Evolutionary conservation across 1,140 invertebrate genomes (phyloP).

Genomic region (Homarus americanus): DNA sequence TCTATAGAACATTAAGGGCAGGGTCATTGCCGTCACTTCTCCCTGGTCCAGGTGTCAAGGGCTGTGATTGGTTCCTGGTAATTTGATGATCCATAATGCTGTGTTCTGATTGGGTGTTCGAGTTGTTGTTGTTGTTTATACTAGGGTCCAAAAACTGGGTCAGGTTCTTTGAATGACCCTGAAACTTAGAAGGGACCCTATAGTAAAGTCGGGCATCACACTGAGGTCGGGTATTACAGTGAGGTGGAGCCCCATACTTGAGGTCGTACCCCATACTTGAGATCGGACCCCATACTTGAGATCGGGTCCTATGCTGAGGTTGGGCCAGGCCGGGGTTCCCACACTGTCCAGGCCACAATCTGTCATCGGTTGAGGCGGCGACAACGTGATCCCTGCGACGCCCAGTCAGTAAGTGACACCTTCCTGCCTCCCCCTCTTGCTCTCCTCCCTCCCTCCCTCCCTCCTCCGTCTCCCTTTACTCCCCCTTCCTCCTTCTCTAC

Average conservation of each 20-base stretch:
- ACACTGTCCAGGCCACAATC: constrained; percentile 13
- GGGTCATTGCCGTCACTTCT: background rate
- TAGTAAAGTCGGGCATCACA: too few species aligned
- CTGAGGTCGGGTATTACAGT: background rate
- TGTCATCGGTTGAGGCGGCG: constrained; percentile 34
- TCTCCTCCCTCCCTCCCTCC: background rate
- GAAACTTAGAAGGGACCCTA: too few species aligned
- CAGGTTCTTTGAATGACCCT: too few species aligned
- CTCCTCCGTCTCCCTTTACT: background rate
- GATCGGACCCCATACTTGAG: too few species aligned
- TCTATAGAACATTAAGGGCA: background rate
- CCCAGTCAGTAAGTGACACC: constrained; percentile 35
- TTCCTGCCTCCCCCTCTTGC: constrained; percentile 32
- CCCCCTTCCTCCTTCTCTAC: background rate
- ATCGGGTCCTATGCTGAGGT: too few species aligned
- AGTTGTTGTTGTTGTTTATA: too few species aligned
- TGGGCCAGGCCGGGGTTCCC: background rate
- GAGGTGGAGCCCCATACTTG: background rate
- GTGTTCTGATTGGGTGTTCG: background rate
- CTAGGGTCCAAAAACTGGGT: too few species aligned
- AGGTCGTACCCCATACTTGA: too few species aligned
- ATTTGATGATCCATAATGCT: background rate
- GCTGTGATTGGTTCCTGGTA: constrained; percentile 6
- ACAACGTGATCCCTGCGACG: constrained; percentile 23
- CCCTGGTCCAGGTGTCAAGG: background rate